Percentiles rank a stretch among this genome's conserved stretches.
These are phyloP conservation scores for Mycalesis mineus DNA, from an alignment of 2,888 invertebrate genomes.

Conservation along the genomic window DNA sequence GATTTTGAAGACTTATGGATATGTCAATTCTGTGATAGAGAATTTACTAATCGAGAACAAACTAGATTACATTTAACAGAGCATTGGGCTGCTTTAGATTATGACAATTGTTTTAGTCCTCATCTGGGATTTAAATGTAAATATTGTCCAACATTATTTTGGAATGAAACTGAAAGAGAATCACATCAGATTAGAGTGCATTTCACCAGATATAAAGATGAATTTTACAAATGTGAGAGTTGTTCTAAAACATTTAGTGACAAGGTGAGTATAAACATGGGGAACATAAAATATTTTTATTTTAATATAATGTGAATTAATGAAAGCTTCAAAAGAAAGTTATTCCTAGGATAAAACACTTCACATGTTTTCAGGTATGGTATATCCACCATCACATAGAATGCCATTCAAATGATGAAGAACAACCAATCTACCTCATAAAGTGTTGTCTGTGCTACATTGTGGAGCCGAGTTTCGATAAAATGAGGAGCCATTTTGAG, in stretches of 20 bases:
- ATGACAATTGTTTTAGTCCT: slow-evolving; percentile 68
- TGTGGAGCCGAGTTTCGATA: slow-evolving; percentile 48
- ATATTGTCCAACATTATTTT: slow-evolving; percentile 68
- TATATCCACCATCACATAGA: slow-evolving; percentile 59
- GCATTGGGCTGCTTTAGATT: slow-evolving; percentile 53
- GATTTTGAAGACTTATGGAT: slow-evolving; percentile 69
- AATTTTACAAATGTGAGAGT: slow-evolving; percentile 61
- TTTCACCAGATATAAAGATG: slow-evolving; percentile 48
- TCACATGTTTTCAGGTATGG: slow-evolving; percentile 53
- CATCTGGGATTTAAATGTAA: slow-evolving; percentile 73
- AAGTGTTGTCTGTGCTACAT: slow-evolving; percentile 64
- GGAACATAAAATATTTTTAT: no score
- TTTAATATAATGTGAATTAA: no score
- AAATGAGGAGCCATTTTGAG: slow-evolving; percentile 60
- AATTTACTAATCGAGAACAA: slow-evolving; percentile 57
- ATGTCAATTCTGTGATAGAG: slow-evolving; percentile 74
- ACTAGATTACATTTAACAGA: slow-evolving; percentile 57
- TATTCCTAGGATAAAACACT: not conserved
- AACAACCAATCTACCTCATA: slow-evolving; percentile 43
- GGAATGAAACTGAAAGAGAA: slow-evolving; percentile 72
- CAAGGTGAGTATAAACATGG: slow-evolving; percentile 51
- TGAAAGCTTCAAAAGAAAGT: no score
- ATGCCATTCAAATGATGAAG: slow-evolving; percentile 42
- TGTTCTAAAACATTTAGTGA: slow-evolving; percentile 65
- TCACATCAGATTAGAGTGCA: slow-evolving; percentile 62